Conservation (phyloP, 1,140 invertebrate species). For the Harpegnathos saltator region DNA sequence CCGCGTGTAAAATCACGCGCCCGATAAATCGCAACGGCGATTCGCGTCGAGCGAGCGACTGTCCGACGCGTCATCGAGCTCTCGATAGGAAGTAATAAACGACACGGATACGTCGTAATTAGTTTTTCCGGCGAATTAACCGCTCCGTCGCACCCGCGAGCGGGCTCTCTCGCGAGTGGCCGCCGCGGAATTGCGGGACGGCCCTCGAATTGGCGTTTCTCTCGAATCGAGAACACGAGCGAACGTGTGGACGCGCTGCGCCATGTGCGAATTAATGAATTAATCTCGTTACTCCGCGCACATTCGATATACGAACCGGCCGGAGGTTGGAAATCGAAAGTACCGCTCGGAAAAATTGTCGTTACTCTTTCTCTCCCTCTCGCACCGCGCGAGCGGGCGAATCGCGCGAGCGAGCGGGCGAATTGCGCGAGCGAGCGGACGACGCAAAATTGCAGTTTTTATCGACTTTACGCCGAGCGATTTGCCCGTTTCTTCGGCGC, state of each 20-base stretch:
- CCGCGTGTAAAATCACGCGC: slow-evolving; percentile 22
- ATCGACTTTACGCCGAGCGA: neutral
- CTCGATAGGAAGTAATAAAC: slow-evolving; percentile 47
- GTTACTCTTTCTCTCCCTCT: no score
- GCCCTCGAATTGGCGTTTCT: slow-evolving; percentile 29
- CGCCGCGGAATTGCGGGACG: neutral
- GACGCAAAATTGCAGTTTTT: slow-evolving; percentile 5
- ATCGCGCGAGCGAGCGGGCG: no score
- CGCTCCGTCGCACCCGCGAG: slow-evolving; percentile 13
- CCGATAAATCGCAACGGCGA: slow-evolving; percentile 50
- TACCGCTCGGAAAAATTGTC: neutral
- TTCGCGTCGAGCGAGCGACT: neutral
- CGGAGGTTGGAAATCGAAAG: neutral
- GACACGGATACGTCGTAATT: slow-evolving; percentile 45
- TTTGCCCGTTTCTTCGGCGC: neutral
- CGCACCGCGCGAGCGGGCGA: no score
- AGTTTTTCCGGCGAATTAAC: slow-evolving; percentile 50
- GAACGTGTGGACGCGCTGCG: neutral
- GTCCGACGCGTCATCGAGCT: slow-evolving; percentile 31
- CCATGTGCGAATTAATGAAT: slow-evolving; percentile 33
- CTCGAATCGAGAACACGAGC: slow-evolving; percentile 13
- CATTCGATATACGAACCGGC: neutral
- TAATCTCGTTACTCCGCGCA: slow-evolving; percentile 32
- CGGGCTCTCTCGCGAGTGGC: slow-evolving; percentile 13
- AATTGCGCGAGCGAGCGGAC: neutral